Evolutionary conservation across 2,888 invertebrate genomes (phyloP).

Genomic region (Acrobasis suavella): DNA sequence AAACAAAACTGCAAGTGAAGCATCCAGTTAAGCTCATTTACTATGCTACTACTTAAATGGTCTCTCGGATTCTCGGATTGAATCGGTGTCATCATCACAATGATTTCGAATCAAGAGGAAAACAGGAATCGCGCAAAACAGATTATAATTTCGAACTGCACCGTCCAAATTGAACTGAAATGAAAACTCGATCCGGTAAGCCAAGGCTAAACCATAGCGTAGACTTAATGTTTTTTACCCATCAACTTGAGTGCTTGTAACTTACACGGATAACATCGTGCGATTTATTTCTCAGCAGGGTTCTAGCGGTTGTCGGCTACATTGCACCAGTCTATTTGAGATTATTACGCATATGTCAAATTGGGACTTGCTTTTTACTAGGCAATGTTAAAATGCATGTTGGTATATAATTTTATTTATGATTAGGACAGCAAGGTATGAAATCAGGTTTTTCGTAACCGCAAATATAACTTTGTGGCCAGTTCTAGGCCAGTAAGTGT

Average conservation of each 20-base stretch:
- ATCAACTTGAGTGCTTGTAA: conserved; percentile 42
- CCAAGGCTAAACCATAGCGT: conserved; percentile 39
- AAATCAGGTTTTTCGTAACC: conserved; percentile 34
- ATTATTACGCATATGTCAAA: conserved; percentile 55
- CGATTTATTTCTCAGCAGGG: conserved; percentile 63
- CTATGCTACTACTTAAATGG: too few species aligned
- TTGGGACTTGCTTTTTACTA: conserved; percentile 27
- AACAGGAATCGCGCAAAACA: conserved; percentile 43
- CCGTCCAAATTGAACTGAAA: conserved; percentile 44
- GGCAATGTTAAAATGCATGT: conserved; percentile 28
- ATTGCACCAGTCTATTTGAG: conserved; percentile 53
- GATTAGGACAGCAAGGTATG: conserved; percentile 33
- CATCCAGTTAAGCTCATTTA: not conserved
- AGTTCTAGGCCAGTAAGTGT: conserved; percentile 46
- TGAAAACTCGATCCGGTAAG: conserved; percentile 49
- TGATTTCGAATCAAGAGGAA: conserved; percentile 46
- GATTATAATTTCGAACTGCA: conserved; percentile 48
- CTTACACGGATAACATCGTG: conserved; percentile 40
- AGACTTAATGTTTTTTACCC: conserved; percentile 40
- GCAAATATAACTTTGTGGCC: conserved; percentile 35
- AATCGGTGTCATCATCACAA: conserved; percentile 37
- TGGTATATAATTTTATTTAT: conserved; percentile 42
- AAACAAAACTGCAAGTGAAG: not conserved
- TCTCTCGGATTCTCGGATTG: conserved; percentile 4
- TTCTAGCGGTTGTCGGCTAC: conserved; percentile 52